Evolutionary conservation across 2,888 invertebrate genomes (phyloP).

Genomic region (Lumbricus terrestris): DNA sequence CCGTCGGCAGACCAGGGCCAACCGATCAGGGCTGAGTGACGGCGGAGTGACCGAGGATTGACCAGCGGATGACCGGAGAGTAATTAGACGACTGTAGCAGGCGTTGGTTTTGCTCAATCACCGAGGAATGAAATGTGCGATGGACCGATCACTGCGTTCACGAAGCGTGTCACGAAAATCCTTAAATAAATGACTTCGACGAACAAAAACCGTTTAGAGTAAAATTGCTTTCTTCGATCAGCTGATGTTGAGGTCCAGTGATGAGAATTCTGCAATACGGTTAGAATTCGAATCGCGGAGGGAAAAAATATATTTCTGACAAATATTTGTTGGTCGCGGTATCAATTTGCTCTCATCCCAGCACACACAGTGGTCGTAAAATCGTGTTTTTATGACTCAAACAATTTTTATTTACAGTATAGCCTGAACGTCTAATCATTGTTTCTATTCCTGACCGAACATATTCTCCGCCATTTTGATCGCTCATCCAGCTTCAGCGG

Average conservation of each 20-base stretch:
- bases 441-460: no score
- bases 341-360: background rate
- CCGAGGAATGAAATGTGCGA: slow-evolving; percentile 3
- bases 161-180: background rate
- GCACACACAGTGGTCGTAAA: no score
- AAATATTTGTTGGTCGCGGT: background rate
- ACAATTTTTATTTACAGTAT: no score
- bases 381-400: no score
- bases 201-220: background rate
- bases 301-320: background rate
- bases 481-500: no score
- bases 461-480: no score
- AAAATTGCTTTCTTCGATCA: background rate
- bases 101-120: slow-evolving; percentile 3
- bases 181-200: background rate
- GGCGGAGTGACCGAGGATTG: background rate
- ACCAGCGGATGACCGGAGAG: background rate
- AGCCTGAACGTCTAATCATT: no score
- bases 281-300: background rate
- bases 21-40: background rate
- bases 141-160: background rate
- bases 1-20: background rate
- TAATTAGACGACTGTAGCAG: background rate
- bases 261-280: background rate
- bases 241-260: background rate